Percentiles rank a stretch among this genome's conserved stretches.
phyloP scores from a whole-genome alignment of 2,888 invertebrate genomes.

The Ditylenchus weischeri region DNA sequence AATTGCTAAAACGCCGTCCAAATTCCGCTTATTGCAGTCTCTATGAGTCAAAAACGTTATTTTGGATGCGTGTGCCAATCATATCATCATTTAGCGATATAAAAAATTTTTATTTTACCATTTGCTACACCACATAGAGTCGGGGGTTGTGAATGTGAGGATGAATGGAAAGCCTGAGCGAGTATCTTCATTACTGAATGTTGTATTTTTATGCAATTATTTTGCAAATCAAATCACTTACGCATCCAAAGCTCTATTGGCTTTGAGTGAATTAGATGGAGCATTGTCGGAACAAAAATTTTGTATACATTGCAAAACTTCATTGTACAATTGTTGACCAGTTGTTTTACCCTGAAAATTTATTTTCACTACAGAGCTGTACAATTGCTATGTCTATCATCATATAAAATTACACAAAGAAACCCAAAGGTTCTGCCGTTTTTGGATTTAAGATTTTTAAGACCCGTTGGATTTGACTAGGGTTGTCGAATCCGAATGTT shows the following conservation, averaged over 20 bases:
- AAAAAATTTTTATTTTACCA: background rate
- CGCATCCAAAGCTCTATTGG: slow-evolving; percentile 49
- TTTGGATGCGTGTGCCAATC: too few relatives aligned
- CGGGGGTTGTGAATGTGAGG: slow-evolving; percentile 64
- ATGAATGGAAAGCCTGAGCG: slow-evolving; percentile 89
- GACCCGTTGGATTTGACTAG: too few relatives aligned
- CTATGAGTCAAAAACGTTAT: too few relatives aligned
- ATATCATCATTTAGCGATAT: too few relatives aligned
- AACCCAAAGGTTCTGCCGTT: too few relatives aligned
- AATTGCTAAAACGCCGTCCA: too few relatives aligned
- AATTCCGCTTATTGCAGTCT: too few relatives aligned
- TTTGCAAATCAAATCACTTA: slow-evolving; percentile 23
- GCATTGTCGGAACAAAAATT: background rate
- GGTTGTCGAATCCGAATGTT: too few relatives aligned
- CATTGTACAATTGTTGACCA: slow-evolving; percentile 8
- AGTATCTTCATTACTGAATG: slow-evolving; percentile 78
- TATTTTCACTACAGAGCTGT: background rate
- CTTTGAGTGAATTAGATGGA: background rate
- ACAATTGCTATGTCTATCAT: too few relatives aligned
- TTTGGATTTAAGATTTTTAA: too few relatives aligned
- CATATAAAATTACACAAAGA: too few relatives aligned
- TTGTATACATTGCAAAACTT: slow-evolving; percentile 11
- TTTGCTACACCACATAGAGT: slow-evolving; percentile 15
- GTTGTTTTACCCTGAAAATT: slow-evolving; percentile 10
- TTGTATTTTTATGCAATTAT: background rate